Base-by-base conservation (phyloP, 2,113 vertebrate genomes). In the Tor tambroides region DNA sequence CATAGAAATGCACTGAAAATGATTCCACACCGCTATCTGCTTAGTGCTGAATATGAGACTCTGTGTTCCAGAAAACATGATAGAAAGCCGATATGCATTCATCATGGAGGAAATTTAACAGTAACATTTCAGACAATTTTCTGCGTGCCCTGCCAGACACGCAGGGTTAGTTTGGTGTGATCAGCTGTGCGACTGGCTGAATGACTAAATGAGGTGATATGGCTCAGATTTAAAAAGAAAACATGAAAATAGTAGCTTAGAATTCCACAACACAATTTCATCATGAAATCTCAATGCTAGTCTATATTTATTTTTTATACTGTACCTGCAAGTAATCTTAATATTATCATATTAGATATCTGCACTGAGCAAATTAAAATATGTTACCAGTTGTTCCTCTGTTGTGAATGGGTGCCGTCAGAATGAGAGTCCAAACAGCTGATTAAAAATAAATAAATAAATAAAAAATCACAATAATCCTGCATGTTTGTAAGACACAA, bases 1-100 rank as follows among this genome's bases (percentile, higher is more conserved):
- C 51, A 80, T 67, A 88, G 69, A 86, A 81, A 65, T 86, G 69
- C 84, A 86, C 86, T 72, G 83, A 41, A 84, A 84, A 75, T 69
- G 69, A 84, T 74, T 84, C 67, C 83, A 75, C 46, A 41, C 89
- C 89, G 87, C 86, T 91, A 87, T 91, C 86, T 91, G 85, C 89
- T 89, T 85, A 89, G 88, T 87, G 86, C 86, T 86, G 90, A 81
- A 85, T 86, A 72, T 61, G 83, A 87, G 87, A 84, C 46, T 89
- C 82, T 85, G 84, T 75, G 80, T 86, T 90, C 71, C 84, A 83
- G 89, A 90, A 91, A 87, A 77, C 85, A 56, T 28, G 84, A 88
- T 88, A 71, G 79, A 88, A 72, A 85, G 69, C 38, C 65, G 77
- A 89, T 86, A 85, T 87, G 76, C 82, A 87, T 91, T 89, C 87